A percentile compares a stretch with the other conserved stretches of the same genome.
Conservation (phyloP, 1,140 invertebrate species). For the Drosophila parabipectinata region DNA sequence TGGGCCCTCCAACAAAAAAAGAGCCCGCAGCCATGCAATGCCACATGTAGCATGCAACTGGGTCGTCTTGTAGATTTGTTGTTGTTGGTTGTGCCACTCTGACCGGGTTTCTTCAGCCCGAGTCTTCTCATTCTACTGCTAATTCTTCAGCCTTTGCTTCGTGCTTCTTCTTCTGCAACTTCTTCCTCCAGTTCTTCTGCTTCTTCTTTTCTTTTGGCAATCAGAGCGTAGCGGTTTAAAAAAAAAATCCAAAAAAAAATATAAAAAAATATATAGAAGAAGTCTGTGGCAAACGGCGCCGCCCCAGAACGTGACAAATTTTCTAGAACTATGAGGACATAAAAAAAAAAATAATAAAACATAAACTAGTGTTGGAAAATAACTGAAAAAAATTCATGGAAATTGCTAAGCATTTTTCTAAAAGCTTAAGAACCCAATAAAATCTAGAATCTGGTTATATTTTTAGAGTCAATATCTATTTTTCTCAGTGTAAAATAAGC, state of each 20-base stretch:
- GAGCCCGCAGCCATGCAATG: background rate
- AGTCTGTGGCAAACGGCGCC: conserved; percentile 43
- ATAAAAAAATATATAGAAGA: background rate
- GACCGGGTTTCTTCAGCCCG: conserved; percentile 30
- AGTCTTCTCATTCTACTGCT: conserved; percentile 3
- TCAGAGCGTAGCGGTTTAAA: conserved; percentile 52
- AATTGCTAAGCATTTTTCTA: too few relatives aligned
- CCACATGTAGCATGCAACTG: conserved; percentile 28
- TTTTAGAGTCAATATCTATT: background rate
- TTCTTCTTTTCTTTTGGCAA: conserved; percentile 41
- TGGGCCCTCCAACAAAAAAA: too few relatives aligned
- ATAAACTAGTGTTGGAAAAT: background rate
- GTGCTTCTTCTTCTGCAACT: background rate
- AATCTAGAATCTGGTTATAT: background rate
- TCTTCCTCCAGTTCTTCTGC: conserved; percentile 8
- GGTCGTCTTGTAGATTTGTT: conserved; percentile 39
- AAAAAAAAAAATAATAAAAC: conserved; percentile 2
- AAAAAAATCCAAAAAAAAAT: conserved; percentile 3
- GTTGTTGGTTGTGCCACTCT: conserved; percentile 12
- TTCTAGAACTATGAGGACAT: conserved; percentile 51
- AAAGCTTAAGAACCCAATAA: too few relatives aligned
- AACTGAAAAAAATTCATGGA: background rate
- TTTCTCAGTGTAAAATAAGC: conserved; percentile 7
- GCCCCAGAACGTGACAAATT: conserved; percentile 75
- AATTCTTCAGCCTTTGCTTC: conserved; percentile 1